These are phyloP conservation scores for Indicator maculatus DNA, from an alignment of 2,113 vertebrate species.

Conservation along the genomic window DNA sequence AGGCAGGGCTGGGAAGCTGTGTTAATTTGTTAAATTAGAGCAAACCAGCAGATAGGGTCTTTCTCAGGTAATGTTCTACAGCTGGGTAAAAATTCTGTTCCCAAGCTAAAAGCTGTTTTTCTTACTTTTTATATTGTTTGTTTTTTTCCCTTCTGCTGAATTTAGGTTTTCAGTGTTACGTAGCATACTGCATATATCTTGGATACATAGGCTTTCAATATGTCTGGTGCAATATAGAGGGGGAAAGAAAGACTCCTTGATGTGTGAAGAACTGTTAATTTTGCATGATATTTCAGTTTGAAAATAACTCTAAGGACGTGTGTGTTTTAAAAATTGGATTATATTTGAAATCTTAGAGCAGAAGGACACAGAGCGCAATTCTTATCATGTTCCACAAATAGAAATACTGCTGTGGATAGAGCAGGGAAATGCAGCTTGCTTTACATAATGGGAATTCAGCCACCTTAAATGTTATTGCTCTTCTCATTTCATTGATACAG, in stretches of 20 bases:
- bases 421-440: conserved; percentile 60
- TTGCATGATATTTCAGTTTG: background rate
- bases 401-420: conserved; percentile 2
- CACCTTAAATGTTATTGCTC: conserved; percentile 32
- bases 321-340: background rate
- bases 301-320: background rate
- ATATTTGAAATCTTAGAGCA: conserved; percentile 19
- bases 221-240: conserved; percentile 36
- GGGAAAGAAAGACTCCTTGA: conserved; percentile 14
- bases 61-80: background rate
- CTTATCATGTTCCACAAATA: conserved; percentile 27
- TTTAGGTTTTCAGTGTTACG: conserved; percentile 12
- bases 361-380: background rate
- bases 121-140: background rate
- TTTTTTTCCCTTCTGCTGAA: background rate
- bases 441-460: conserved; percentile 59
- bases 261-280: conserved; percentile 11
- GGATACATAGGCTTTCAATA: conserved; percentile 31
- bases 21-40: conserved; percentile 31
- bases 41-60: conserved; percentile 19
- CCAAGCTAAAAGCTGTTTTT: conserved; percentile 4
- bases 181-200: conserved; percentile 8
- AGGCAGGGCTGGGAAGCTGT: conserved; percentile 5
- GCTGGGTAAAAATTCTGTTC: conserved; percentile 15
- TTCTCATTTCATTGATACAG: conserved; percentile 29